phyloP scores from a whole-genome alignment of 1,140 invertebrate species.

The Ladona fulva region DNA sequence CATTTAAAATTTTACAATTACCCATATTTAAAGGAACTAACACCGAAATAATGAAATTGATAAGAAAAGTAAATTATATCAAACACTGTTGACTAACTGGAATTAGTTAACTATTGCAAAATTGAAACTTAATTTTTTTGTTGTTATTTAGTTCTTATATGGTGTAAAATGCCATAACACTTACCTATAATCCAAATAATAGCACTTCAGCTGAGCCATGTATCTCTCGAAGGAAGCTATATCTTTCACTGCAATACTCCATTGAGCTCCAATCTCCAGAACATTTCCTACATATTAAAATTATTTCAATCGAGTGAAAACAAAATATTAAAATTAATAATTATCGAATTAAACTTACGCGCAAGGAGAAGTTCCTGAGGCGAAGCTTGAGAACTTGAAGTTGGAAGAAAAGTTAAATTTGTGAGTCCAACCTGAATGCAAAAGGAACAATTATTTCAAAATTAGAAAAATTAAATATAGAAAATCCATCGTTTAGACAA shows the following conservation, averaged over 20 bases:
- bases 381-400: constrained; percentile 62
- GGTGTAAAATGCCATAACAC: constrained; percentile 21
- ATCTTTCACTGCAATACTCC: constrained; percentile 84
- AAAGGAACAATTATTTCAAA: constrained; percentile 19
- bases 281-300: constrained; percentile 58
- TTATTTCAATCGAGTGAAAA: not conserved
- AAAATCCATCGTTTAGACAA: too few species aligned
- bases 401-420: constrained; percentile 77
- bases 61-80: too few species aligned
- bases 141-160: not conserved
- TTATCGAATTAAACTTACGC: constrained; percentile 41
- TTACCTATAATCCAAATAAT: constrained; percentile 94
- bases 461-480: too few species aligned
- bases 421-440: constrained; percentile 68
- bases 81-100: too few species aligned
- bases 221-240: constrained; percentile 92
- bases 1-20: too few species aligned
- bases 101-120: too few species aligned
- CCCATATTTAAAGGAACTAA: too few species aligned
- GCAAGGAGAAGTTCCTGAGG: constrained; percentile 83
- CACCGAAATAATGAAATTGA: too few species aligned
- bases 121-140: too few species aligned
- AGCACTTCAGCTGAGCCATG: constrained; percentile 93
- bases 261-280: constrained; percentile 92
- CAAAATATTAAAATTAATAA: not conserved